These are phyloP conservation scores for Molorchus minor DNA, from an alignment of 2,888 invertebrate genomes.

Conservation along the genomic window DNA sequence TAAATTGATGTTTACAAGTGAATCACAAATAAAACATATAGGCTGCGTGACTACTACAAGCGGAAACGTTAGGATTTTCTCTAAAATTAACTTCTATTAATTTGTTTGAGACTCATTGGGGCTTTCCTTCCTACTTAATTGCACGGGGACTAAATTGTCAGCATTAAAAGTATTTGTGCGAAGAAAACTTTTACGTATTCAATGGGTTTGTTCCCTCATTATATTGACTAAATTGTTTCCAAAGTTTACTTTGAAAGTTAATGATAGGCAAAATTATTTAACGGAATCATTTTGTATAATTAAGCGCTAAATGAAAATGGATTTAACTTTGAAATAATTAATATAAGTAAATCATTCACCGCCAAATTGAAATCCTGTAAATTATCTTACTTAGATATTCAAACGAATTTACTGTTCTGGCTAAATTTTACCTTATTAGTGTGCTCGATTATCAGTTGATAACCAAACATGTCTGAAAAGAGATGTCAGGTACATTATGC, in stretches of 20 bases:
- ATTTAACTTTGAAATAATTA: slow-evolving; percentile 24
- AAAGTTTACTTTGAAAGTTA: slow-evolving; percentile 32
- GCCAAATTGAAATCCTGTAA: slow-evolving; percentile 20
- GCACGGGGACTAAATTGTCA: slow-evolving; percentile 25
- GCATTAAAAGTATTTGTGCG: slow-evolving; percentile 31
- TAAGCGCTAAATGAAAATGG: slow-evolving; percentile 23
- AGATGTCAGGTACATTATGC: no score
- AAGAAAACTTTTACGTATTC: slow-evolving; percentile 29
- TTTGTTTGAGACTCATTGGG: slow-evolving; percentile 26
- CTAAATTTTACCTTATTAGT: no score
- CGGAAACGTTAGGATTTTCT: slow-evolving; percentile 6
- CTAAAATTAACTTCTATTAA: slow-evolving; percentile 31
- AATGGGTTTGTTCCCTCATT: slow-evolving; percentile 28
- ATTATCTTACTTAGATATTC: no score
- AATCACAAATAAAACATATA: no score
- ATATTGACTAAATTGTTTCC: slow-evolving; percentile 30
- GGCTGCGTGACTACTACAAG: slow-evolving; percentile 2
- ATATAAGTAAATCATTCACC: slow-evolving; percentile 26
- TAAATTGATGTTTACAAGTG: no score
- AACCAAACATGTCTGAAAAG: no score
- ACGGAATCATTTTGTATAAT: slow-evolving; percentile 29
- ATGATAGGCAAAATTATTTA: slow-evolving; percentile 33
- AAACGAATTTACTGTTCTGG: no score
- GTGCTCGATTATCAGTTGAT: no score
- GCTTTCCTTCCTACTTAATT: slow-evolving; percentile 21